Conservation (phyloP, 2,797 vertebrate genomes). For the Champsocephalus esox region DNA sequence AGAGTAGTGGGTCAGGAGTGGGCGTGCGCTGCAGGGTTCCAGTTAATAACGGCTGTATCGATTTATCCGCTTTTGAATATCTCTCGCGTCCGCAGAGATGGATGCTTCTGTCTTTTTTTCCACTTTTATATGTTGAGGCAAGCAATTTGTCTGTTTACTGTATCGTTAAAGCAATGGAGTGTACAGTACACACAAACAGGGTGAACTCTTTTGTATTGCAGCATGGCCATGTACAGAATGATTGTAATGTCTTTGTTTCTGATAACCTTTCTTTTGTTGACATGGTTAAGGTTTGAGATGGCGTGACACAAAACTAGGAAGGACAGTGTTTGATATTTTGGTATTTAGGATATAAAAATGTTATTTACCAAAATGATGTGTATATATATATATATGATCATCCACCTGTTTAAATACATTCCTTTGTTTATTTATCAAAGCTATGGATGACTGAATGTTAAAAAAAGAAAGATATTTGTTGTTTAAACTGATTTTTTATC, state of each 20-base stretch:
- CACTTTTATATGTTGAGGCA: constrained; percentile 46
- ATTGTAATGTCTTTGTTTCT: constrained; percentile 57
- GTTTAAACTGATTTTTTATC: no score
- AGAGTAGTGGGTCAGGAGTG: constrained; percentile 47
- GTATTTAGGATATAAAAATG: constrained; percentile 20
- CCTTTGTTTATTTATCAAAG: background rate
- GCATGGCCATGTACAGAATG: constrained; percentile 64
- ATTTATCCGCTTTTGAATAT: constrained; percentile 61
- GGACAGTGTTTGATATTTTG: background rate
- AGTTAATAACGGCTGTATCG: constrained; percentile 49
- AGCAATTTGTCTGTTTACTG: constrained; percentile 44
- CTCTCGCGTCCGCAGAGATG: constrained; percentile 32
- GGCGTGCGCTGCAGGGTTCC: constrained; percentile 41
- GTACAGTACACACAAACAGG: constrained; percentile 58
- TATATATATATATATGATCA: constrained; percentile 8
- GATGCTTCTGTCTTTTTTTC: constrained; percentile 31
- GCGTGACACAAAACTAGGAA: constrained; percentile 6
- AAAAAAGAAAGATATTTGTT: no score
- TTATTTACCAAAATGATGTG: constrained; percentile 19
- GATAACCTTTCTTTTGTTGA: constrained; percentile 16
- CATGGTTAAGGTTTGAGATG: constrained; percentile 10
- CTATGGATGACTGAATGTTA: background rate
- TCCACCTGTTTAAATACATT: constrained; percentile 8
- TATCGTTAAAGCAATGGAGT: constrained; percentile 35
- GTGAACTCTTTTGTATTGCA: constrained; percentile 61